Evolutionary conservation across 2,797 vertebrate species (phyloP).

Genomic region (Eulemur albifrons): DNA sequence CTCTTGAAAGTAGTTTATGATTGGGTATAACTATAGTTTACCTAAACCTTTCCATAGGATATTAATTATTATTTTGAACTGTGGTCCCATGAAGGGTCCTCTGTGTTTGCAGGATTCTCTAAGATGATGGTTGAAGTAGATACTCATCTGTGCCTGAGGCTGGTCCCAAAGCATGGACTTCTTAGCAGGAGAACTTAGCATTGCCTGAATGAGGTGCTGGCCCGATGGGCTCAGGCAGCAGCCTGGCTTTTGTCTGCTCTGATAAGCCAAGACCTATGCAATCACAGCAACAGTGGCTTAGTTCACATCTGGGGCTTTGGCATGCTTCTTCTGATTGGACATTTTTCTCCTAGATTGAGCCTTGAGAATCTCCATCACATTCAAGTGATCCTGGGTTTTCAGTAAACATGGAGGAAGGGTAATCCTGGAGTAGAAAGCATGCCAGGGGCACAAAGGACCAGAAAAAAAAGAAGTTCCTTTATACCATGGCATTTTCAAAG

Average conservation of each 20-base stretch:
- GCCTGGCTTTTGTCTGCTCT: neutral
- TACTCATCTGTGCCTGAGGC: neutral
- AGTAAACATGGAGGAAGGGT: neutral
- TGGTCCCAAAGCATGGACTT: neutral
- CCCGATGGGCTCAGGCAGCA: neutral
- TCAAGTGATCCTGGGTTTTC: neutral
- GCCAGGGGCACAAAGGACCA: neutral
- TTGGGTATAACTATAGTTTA: neutral
- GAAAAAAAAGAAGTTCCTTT: neutral
- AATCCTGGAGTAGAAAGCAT: neutral
- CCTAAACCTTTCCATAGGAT: neutral
- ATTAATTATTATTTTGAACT: neutral
- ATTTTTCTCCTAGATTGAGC: neutral
- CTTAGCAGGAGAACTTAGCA: neutral
- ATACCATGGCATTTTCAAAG: neutral
- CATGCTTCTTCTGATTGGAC: neutral
- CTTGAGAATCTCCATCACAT: neutral
- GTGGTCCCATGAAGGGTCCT: neutral
- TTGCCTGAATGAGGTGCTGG: neutral
- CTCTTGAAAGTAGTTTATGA: conserved; percentile 8
- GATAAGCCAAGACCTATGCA: neutral
- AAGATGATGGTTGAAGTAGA: neutral
- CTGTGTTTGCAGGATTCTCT: neutral
- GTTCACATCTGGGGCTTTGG: neutral
- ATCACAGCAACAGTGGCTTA: neutral